A percentile compares a stretch with the other conserved stretches of the same genome.
phyloP scores from a whole-genome alignment of 92 coral and sea anemone genomes.

The Micromussa lordhowensis region DNA sequence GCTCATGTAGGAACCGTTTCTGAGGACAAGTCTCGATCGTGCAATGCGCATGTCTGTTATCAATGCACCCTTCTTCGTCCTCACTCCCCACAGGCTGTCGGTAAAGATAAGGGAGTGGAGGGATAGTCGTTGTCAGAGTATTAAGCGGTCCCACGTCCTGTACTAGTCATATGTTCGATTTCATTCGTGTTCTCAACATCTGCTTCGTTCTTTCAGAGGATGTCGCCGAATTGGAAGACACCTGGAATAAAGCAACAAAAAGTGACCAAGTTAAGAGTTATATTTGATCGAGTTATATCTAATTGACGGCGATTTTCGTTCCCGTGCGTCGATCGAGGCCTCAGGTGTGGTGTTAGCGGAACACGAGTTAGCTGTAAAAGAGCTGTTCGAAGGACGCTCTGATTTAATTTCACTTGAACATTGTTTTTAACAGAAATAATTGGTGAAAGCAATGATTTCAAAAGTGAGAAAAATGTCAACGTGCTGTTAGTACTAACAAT shows the following conservation, averaged over 20 bases:
- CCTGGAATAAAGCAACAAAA: slow-evolving; percentile 28
- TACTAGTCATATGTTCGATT: slow-evolving; percentile 85
- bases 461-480: background rate
- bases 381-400: too few relatives aligned
- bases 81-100: slow-evolving; percentile 30
- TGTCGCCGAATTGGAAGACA: slow-evolving; percentile 64
- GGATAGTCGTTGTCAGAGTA: slow-evolving; percentile 40
- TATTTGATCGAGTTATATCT: too few relatives aligned
- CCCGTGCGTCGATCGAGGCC: too few relatives aligned
- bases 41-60: slow-evolving; percentile 65
- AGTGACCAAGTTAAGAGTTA: background rate
- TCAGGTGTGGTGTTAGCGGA: too few relatives aligned
- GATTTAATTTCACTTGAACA: too few relatives aligned
- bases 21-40: slow-evolving; percentile 82
- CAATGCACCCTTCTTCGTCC: slow-evolving; percentile 33
- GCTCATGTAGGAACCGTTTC: slow-evolving; percentile 78
- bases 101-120: slow-evolving; percentile 82
- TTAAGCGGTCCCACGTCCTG: slow-evolving; percentile 69
- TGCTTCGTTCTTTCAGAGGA: slow-evolving; percentile 62
- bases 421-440: too few relatives aligned
- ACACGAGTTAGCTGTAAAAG: too few relatives aligned
- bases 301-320: too few relatives aligned
- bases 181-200: slow-evolving; percentile 73
- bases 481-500: slow-evolving; percentile 6
- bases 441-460: too few relatives aligned